Base-by-base conservation (phyloP, 2,797 vertebrate species). In the Myotis findleyi region DNA sequence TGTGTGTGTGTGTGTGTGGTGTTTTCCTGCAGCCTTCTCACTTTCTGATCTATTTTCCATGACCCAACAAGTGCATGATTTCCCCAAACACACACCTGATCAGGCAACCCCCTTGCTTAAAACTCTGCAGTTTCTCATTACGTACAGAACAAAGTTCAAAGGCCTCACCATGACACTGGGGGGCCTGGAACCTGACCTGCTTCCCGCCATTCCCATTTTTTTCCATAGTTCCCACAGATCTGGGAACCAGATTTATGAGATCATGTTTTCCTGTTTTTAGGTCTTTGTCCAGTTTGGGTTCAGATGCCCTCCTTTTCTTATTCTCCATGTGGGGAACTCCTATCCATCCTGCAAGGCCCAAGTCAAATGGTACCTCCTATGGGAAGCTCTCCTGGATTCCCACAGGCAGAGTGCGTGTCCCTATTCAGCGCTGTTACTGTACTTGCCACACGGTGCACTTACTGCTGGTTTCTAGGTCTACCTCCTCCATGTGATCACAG, bases 21-120 rank as follows among this genome's bases (percentile, higher is more conserved):
- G 53, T 88, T 33, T n/a, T 12, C 6, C 75, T 64, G 23, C 7
- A 77, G 71, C 8, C 64, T 23, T 64, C 77, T 95, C 72, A 68
- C 36, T 94, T 79, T 71, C 83, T 81, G 64, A 77, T 66, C 66
- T 95, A 30, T 87, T 94, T 93, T 81, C 62, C 90, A 41, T 85
- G 91, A 84, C 27, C 84, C 44, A 69, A 11, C 62, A 80, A 76
- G 38, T 44, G 9, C 49, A 36, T 59, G 82, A 89, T 93, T 69
- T 96, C 30, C 55, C 57, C 18, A 96, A 71, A 88, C 30, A 59
- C 36, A 76, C 47, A 85, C 23, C 57, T 49, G 81, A 87, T 44
- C 38, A 4, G 51, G 77, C 53, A 36, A 53, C 69, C 33, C 38
- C 66, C 59, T 80, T 69, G 85, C 92, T 47, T 87, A 59, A 82